A percentile compares a stretch with the other conserved stretches of the same genome.
Conservation (phyloP, 2,113 vertebrate species). For the Brachionichthys hirsutus region DNA sequence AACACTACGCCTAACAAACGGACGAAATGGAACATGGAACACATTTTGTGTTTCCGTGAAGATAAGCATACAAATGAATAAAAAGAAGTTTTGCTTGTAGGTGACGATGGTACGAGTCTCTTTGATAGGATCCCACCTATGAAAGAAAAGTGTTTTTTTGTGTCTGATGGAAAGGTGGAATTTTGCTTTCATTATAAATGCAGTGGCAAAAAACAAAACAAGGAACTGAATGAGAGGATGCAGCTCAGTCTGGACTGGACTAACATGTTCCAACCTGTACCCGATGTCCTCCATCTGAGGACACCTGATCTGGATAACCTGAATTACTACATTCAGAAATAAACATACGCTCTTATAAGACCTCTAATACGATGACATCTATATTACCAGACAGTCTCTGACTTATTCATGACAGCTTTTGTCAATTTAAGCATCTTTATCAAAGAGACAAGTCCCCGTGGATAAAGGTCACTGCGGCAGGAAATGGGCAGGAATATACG, state of each 20-base stretch:
- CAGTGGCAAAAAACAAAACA: constrained; percentile 12
- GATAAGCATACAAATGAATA: background rate
- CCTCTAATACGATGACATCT: background rate
- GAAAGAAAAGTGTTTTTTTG: constrained; percentile 8
- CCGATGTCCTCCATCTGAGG: too few species aligned
- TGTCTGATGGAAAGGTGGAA: constrained; percentile 19
- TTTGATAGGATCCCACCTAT: too few species aligned
- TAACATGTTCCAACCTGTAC: too few species aligned
- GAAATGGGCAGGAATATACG: constrained; percentile 54
- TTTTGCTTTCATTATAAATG: constrained; percentile 27
- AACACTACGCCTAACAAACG: constrained; percentile 10
- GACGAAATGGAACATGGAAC: constrained; percentile 1
- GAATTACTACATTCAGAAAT: constrained; percentile 1
- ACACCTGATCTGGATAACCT: too few species aligned
- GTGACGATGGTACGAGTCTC: too few species aligned
- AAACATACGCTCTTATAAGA: background rate
- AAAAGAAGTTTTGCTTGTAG: too few species aligned
- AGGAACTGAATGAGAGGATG: too few species aligned
- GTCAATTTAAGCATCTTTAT: constrained; percentile 23
- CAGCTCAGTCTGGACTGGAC: too few species aligned
- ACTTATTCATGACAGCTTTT: constrained; percentile 20
- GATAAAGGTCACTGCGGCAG: constrained; percentile 47
- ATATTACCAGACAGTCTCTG: background rate
- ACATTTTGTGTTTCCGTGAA: background rate
- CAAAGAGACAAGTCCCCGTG: constrained; percentile 29